Base-by-base conservation (phyloP, 2,113 vertebrate species). In the Sorex araneus region DNA sequence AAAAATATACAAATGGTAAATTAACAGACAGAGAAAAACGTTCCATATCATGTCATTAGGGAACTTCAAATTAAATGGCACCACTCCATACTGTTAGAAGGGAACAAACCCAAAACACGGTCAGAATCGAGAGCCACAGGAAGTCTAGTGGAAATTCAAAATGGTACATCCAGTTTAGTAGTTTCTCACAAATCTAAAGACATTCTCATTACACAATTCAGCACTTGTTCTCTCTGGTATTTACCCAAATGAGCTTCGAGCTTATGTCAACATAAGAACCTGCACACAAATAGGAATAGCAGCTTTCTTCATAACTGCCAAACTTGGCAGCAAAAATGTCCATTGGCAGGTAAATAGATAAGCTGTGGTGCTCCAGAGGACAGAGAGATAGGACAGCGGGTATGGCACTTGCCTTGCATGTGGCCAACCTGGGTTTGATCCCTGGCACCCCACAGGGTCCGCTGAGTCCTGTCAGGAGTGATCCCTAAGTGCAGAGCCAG, bases 141-240 rank as follows among this genome's bases (percentile, higher is more conserved):
- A 87, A 82, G 16, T 69, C 47, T 82, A 3, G 8, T 21, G 6
- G 30, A 50, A 90, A 60, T 67, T n/a, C 6, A 70, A 90, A 73
- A 73, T 4, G 54, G 75, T 81, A 82, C 0, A 57, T 28, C 69
- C 32, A 86, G 57, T 36, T 47, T 27, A 8, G 66, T n/a, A 40
- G 25, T 19, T 79, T 86, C 75, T 87, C 70, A 71, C 8, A 36
- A 71, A 87, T 85, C 12, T 79, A 78, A 86, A 64, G 15, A 81
- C 21, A 86, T 8, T 75, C 57, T 63, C 70, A 32, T 34, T 76
- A 43, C 25, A 91, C 13, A 12, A 76, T 76, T 19, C 43, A 83
- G 28, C 0, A 75, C 27, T 25, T 27, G 4, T 3, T 16, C 60
- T 54, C 43, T 30, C 63, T 75, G 8, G 25, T 34, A 66, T 50